Base-by-base conservation (phyloP, 2,797 vertebrate genomes). In the Halcyon leucocephala region DNA sequence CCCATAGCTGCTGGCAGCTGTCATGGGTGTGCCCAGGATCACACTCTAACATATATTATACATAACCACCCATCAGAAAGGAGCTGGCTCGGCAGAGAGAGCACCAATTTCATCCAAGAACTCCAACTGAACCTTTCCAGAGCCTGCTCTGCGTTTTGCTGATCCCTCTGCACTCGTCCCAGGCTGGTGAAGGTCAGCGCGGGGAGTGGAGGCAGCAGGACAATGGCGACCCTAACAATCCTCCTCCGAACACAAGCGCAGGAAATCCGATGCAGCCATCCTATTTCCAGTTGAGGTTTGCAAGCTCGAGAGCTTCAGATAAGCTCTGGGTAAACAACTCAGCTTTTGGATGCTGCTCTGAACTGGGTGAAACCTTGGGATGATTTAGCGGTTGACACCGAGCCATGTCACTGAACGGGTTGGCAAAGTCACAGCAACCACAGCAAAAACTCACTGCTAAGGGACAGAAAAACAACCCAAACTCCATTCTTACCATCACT, bases 401-500 rank as follows among this genome's bases (percentile, higher is more conserved):
- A 77, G 66, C 55, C 1, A 5, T 39, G 54, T 16, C 48, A 41
- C 29, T 14, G 29, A 69, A 29, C 2, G 14, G 60, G 41, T 26
- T 73, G 37, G 65, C 61, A 72, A 48, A 72, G 20, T 39, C 66
- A 21, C 42, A 39, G 54, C 54, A 57, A 42, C 14, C 60, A 8
- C 37, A 33, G 54, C 61, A 22, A 64, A 61, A 93, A 51, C 18
- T 4, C 70, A 12, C 44, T 46, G 31, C 61, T 28, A 15, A 15
- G 41, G 61, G 65, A 10, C 0, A 26, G 49, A 25, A 84, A 72
- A 84, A 7, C 1, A 21, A 44, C 42, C 25, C 55, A 6, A 39
- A 0, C 6, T 51, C 39, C 22, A 29, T 72, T 57, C 97, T 99
- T 98, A 99, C 99, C 99, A 97, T 97, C 79, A 97, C 78, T 62